Evolutionary conservation across 2,113 vertebrate species (phyloP).

Genomic region (Heteronetta atricapilla): DNA sequence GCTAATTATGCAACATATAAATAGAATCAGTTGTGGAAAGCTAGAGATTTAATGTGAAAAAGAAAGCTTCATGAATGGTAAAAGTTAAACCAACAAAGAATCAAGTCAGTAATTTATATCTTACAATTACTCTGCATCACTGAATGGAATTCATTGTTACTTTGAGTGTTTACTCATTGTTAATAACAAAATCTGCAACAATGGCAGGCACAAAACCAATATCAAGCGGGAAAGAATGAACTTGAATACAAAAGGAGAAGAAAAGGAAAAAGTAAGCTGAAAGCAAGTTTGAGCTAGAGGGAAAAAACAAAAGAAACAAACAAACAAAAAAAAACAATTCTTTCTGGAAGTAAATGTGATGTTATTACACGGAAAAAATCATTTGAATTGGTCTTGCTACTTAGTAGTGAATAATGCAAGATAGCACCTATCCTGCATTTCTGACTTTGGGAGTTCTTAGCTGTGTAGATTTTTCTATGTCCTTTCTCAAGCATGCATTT

Average conservation of each 20-base stretch:
- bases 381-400: not conserved
- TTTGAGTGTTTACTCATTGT: not conserved
- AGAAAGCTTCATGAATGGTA: not conserved
- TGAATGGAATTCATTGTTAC: not conserved
- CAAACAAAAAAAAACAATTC: not conserved
- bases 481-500: not conserved
- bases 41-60: not conserved
- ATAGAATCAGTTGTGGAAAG: not conserved
- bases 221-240: not conserved
- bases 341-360: not conserved
- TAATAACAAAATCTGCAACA: not conserved
- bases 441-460: not conserved
- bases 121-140: not conserved
- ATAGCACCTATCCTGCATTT: not conserved
- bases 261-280: not conserved
- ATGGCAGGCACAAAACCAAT: not conserved
- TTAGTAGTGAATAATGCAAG: not conserved
- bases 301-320: too few species aligned
- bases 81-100: not conserved
- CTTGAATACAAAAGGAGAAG: not conserved
- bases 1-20: not conserved
- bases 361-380: not conserved
- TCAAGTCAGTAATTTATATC: not conserved
- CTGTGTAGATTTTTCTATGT: not conserved
- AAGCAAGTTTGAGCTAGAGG: not conserved